A percentile compares a stretch with the other conserved stretches of the same genome.
Evolutionary conservation across 2,888 invertebrate genomes (phyloP).

Genomic region (Melinaea marsaeus): DNA sequence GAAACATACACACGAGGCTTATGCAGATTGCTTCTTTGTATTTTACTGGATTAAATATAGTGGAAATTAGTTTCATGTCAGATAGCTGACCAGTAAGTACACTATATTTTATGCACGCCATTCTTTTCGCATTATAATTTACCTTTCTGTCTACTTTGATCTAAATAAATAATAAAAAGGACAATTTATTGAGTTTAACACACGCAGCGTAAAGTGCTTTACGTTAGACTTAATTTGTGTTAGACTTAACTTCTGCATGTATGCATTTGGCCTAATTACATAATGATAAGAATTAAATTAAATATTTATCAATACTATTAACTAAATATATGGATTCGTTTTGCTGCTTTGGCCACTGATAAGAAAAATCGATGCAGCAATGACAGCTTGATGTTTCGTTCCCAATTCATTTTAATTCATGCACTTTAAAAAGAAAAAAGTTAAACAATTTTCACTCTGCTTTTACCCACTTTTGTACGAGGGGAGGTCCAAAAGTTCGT

Average conservation of each 20-base stretch:
- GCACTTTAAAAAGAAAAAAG: too few relatives aligned
- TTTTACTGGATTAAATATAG: conserved; percentile 75
- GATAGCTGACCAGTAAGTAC: conserved; percentile 59
- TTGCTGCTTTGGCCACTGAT: too few relatives aligned
- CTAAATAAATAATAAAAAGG: conserved; percentile 11
- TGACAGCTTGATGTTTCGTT: too few relatives aligned
- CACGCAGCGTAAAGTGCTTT: conserved; percentile 1
- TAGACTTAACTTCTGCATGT: not conserved
- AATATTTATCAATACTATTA: too few relatives aligned
- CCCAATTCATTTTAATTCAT: too few relatives aligned
- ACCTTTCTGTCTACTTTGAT: conserved; percentile 29
- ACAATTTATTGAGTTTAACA: not conserved
- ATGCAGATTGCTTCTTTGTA: conserved; percentile 77
- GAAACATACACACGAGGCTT: conserved; percentile 75
- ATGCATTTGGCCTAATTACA: too few relatives aligned
- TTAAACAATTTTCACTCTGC: too few relatives aligned
- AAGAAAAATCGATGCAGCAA: too few relatives aligned
- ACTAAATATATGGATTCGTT: too few relatives aligned
- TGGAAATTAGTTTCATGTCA: conserved; percentile 75
- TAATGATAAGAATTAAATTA: too few relatives aligned
- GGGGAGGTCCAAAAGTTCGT: too few relatives aligned
- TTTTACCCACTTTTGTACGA: too few relatives aligned
- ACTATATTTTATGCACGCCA: conserved; percentile 61
- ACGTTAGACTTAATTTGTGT: not conserved
- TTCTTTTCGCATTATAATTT: conserved; percentile 53